A percentile compares a stretch with the other conserved stretches of the same genome.
Conservation (phyloP, 2,888 invertebrate species). For the Lypha dubia region DNA sequence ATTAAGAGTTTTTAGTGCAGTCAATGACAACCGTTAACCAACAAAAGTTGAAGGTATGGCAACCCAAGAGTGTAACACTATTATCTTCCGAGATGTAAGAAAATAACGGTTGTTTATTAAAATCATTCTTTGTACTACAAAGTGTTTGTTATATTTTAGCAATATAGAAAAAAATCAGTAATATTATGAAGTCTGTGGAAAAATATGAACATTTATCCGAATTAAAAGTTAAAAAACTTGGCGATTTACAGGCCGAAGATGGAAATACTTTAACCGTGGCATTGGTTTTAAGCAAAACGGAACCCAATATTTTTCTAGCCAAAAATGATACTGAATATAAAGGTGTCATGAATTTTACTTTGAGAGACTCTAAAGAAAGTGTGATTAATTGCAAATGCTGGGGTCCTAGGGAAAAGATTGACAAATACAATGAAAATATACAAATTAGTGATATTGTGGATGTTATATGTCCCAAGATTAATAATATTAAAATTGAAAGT, state of each 20-base stretch:
- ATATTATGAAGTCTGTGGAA: conserved; percentile 29
- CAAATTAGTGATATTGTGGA: conserved; percentile 89
- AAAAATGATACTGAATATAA: conserved; percentile 83
- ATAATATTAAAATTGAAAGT: conserved; percentile 79
- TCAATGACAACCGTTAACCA: conserved; percentile 26
- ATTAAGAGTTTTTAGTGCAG: conserved; percentile 40
- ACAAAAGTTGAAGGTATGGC: not conserved
- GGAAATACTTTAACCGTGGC: conserved; percentile 69
- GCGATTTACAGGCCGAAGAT: conserved; percentile 65
- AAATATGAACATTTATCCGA: conserved; percentile 33
- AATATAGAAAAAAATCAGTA: not conserved
- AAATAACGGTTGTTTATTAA: conserved; percentile 45
- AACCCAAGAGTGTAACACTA: not conserved
- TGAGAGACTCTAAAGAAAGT: conserved; percentile 89
- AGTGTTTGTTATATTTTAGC: not conserved
- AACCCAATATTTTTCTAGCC: conserved; percentile 83
- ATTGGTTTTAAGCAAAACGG: conserved; percentile 84
- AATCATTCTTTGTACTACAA: not conserved
- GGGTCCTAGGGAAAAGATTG: conserved; percentile 87
- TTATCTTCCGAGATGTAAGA: not conserved
- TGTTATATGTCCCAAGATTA: conserved; percentile 86
- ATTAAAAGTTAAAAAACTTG: conserved; percentile 64
- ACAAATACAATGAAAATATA: conserved; percentile 86
- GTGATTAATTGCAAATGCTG: conserved; percentile 91
- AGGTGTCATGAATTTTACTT: conserved; percentile 90